A percentile compares a stretch with the other conserved stretches of the same genome.
Conservation (phyloP, 2,797 vertebrate genomes). For the Sorex maritimensis region DNA sequence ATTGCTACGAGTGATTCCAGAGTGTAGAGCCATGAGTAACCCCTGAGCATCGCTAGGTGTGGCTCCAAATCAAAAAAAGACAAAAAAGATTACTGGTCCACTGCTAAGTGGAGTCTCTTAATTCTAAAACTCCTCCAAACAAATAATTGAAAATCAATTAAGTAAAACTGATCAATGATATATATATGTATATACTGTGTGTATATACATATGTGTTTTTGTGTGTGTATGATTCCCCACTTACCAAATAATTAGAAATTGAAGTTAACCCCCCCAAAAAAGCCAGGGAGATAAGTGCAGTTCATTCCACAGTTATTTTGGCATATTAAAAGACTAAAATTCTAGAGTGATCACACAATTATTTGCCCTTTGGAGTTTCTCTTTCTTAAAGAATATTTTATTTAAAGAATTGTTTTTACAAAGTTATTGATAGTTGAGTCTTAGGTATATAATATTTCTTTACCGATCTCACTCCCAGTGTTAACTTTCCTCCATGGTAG, state of each 20-base stretch:
- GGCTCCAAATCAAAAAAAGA: too few species aligned
- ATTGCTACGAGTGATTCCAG: too few species aligned
- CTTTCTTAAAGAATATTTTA: not conserved
- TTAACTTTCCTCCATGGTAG: too few species aligned
- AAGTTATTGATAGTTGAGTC: too few species aligned
- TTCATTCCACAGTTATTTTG: slow-evolving; percentile 31
- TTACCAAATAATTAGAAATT: slow-evolving; percentile 33
- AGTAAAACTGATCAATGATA: not conserved
- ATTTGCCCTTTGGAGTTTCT: not conserved
- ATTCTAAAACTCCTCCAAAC: not conserved
- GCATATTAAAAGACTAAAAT: slow-evolving; percentile 36
- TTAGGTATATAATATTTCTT: too few species aligned
- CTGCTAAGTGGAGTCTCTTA: not conserved
- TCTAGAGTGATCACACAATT: slow-evolving; percentile 7
- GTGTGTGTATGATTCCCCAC: not conserved
- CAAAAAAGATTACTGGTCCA: not conserved
- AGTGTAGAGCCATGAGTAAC: too few species aligned
- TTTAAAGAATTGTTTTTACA: too few species aligned
- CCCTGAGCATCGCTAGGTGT: too few species aligned
- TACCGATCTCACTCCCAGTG: too few species aligned
- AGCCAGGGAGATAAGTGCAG: not conserved
- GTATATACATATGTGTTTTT: too few species aligned
- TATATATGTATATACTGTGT: too few species aligned
- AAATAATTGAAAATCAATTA: not conserved
- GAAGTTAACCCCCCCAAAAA: not conserved